These are phyloP conservation scores for Euwallacea similis DNA, from an alignment of 1,140 invertebrate species.

Conservation along the genomic window DNA sequence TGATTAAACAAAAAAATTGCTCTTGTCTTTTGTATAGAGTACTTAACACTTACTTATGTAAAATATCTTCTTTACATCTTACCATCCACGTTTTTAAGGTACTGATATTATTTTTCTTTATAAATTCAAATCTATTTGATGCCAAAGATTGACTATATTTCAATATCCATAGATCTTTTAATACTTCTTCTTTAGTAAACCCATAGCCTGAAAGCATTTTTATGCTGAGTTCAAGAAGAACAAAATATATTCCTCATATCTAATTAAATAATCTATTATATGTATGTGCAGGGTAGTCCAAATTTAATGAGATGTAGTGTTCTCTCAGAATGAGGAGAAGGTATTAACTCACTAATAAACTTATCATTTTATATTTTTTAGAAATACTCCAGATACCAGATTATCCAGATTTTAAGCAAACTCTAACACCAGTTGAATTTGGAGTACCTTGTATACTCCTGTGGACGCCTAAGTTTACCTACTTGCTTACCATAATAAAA, in stretches of 20 bases:
- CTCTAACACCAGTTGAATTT: too few relatives aligned
- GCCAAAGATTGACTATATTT: constrained; percentile 54
- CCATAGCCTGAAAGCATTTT: constrained; percentile 49
- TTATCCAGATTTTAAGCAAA: too few relatives aligned
- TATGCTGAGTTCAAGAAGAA: too few relatives aligned
- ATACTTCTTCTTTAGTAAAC: constrained; percentile 54
- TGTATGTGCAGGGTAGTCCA: too few relatives aligned
- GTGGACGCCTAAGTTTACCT: too few relatives aligned
- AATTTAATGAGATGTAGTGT: too few relatives aligned
- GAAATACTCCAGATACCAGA: too few relatives aligned
- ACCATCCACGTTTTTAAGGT: constrained; percentile 62
- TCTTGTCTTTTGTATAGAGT: constrained; percentile 51
- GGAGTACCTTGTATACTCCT: too few relatives aligned
- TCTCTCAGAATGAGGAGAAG: constrained; percentile 15
- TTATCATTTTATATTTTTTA: too few relatives aligned
- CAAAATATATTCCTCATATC: too few relatives aligned
- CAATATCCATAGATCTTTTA: constrained; percentile 59
- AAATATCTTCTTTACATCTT: constrained; percentile 51
- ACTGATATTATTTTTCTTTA: constrained; percentile 53
- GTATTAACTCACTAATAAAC: constrained; percentile 1
- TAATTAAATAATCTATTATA: too few relatives aligned
- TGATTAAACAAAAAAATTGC: constrained; percentile 3
- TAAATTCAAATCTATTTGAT: constrained; percentile 51
- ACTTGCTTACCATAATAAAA: constrained; percentile 34
- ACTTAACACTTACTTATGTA: constrained; percentile 28